A percentile compares a stretch with the other conserved stretches of the same genome.
Conservation (phyloP, 1,140 invertebrate genomes). For the Agraylea sexmaculata region DNA sequence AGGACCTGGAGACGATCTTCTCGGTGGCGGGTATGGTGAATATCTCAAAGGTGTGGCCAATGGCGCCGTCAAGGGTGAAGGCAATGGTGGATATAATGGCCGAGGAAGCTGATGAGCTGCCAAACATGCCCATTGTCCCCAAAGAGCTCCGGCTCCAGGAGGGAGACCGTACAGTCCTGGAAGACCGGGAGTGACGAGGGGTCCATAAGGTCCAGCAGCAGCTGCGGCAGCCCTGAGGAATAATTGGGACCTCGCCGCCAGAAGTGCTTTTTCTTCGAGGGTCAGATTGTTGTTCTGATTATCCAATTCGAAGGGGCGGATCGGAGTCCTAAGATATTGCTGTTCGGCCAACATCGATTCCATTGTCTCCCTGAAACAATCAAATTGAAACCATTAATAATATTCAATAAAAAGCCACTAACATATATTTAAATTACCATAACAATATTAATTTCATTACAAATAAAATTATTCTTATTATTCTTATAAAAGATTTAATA, state of each 20-base stretch:
- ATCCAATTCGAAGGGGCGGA: slow-evolving; percentile 63
- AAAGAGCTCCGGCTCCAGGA: slow-evolving; percentile 37
- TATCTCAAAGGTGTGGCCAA: slow-evolving; percentile 42
- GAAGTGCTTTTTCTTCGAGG: slow-evolving; percentile 61
- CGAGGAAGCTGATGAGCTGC: slow-evolving; percentile 44
- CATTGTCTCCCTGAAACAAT: slow-evolving; percentile 68
- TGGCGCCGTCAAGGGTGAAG: slow-evolving; percentile 29
- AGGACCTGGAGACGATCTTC: slow-evolving; percentile 5
- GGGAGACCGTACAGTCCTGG: slow-evolving; percentile 40
- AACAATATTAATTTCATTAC: too few relatives aligned
- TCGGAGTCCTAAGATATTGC: slow-evolving; percentile 57
- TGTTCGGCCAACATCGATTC: slow-evolving; percentile 70
- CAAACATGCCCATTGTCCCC: slow-evolving; percentile 50
- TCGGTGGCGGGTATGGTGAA: slow-evolving; percentile 39
- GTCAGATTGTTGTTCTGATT: slow-evolving; percentile 57
- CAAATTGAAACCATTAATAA: too few relatives aligned
- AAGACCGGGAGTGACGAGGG: slow-evolving; percentile 35
- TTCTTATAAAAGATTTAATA: too few relatives aligned
- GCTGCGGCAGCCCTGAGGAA: slow-evolving; percentile 54
- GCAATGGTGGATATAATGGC: slow-evolving; percentile 35
- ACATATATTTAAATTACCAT: too few relatives aligned
- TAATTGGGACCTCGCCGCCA: slow-evolving; percentile 55
- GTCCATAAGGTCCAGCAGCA: slow-evolving; percentile 42
- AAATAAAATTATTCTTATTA: too few relatives aligned
- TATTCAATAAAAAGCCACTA: too few relatives aligned